Percentiles rank a stretch among this genome's conserved stretches.
These are phyloP conservation scores for Notechis scutatus DNA, from an alignment of 2,113 vertebrate species.

Conservation along the genomic window DNA sequence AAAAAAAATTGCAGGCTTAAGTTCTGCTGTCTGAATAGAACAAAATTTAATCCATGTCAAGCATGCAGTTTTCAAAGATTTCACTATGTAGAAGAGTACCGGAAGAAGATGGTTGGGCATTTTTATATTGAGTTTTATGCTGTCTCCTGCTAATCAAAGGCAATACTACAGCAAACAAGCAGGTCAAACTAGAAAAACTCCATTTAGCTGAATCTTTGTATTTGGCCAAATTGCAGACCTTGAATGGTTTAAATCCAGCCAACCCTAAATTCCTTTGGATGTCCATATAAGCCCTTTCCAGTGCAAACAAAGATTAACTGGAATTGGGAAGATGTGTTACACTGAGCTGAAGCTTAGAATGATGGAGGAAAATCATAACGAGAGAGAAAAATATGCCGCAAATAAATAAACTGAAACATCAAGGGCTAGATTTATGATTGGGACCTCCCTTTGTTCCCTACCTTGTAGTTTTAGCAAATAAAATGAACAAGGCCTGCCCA, in stretches of 20 bases:
- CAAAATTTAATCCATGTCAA: not conserved
- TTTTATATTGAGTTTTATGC: not conserved
- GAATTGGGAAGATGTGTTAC: not conserved
- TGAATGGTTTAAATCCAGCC: not conserved
- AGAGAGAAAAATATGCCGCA: not conserved
- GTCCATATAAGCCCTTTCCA: not conserved
- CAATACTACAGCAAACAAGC: not conserved
- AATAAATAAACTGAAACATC: not conserved
- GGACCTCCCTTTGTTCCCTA: not conserved
- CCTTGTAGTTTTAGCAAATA: not conserved
- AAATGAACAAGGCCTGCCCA: not conserved
- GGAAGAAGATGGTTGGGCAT: not conserved
- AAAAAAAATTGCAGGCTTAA: not conserved
- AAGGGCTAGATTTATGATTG: not conserved
- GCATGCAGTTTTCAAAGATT: not conserved
- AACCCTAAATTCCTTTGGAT: not conserved
- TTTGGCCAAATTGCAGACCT: not conserved
- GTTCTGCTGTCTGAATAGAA: not conserved
- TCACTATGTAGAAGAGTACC: not conserved
- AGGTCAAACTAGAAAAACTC: not conserved
- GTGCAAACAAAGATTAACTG: not conserved
- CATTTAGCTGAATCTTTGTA: not conserved
- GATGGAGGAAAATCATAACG: not conserved
- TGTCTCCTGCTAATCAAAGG: slow-evolving; percentile 9
- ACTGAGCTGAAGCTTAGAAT: not conserved